Base-by-base conservation (phyloP, 2,888 invertebrate species). In the Heterodera filipjevi region DNA sequence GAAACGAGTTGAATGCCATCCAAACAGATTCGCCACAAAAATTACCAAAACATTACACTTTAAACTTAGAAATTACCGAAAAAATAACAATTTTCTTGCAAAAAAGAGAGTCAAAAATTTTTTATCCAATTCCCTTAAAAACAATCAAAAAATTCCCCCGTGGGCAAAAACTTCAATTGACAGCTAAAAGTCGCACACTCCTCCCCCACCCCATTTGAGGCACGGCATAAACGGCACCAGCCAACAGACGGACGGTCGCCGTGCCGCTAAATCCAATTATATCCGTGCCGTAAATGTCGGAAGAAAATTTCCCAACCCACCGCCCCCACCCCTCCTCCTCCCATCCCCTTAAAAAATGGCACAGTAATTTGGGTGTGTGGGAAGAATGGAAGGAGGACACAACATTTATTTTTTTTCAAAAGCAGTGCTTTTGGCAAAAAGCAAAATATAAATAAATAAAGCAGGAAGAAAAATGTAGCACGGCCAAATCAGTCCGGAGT, bases 191-290 rank as follows among this genome's bases (percentile, higher is more conserved):
- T 59, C 59, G n/a, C 59, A 59, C 53, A 59, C 27, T 53, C 22
- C 44, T 44, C 44, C 44, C 6, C 59, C n/a, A 10, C 27, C n/a
- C n/a, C 12, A 12, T 59, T 59, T 49, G 14, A 5, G 12, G 46
- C 46, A 12, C 59, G 59, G 6, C 27, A 27, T n/a, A n/a, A n/a
- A 39, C 39, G 39, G 39, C 39, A 39, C 39, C 39, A n/a, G n/a
- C n/a, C n/a, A 3, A 39, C 10, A 39, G 39, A 3, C 5, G 39
- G 3, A 10, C 39, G 5, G 39, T 10, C 39, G 39, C 39, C 39
- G n/a, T 27, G 59, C n/a, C 59, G 59, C 22, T 59, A 59, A 59
- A 59, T 59, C 59, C 59, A 59, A 59, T 59, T 59, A 59, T 59
- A 59, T 59, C 59, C 27, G 59, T 22, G 8, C 59, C 59, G 59